Base-by-base conservation (phyloP, 1,140 invertebrate genomes). In the Drosophila kanapiae region DNA sequence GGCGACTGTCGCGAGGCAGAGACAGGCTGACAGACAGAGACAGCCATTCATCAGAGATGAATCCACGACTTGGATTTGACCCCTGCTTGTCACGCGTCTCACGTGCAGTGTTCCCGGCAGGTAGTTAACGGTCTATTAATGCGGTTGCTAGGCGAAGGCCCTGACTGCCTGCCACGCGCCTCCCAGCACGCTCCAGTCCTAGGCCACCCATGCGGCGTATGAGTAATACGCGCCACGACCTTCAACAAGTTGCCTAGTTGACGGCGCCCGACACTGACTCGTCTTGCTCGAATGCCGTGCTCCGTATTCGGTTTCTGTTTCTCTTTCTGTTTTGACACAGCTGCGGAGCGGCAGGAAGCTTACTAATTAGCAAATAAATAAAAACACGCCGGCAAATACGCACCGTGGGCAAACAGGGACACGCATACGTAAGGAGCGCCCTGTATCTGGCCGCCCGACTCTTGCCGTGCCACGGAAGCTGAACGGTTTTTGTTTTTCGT, bases 281-380 rank as follows among this genome's bases (percentile, higher is more conserved):
- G 38, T 27, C 18, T 13, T n/a, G n/a, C n/a, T 57, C 56, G 38
- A 48, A 47, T 38, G 16, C 53, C n/a, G 18, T 10, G 23, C 35
- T 10, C 18, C 23, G 51, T 54, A 8, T 54, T 23, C 8, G 33
- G 51, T 14, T 54, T 54, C 51, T 38, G 33, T 37, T 54, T 37
- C 51, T 14, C 51, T 10, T 35, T 18, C 49, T 49, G 48, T 53
- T 35, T 54, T 37, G 51, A 23, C 53, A 37, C 11, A n/a, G 63
- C 23, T 59, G 51, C 33, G 40, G 71, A 42, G 61, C 56, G 74
- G 49, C 78, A 78, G 82, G 75, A 85, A 78, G 57, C 68, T 69
- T 80, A 79, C 80, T 85, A 85, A 85, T 85, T 85, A 85, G 82
- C 82, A 85, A 85, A 85, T 85, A 85, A 84, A 78, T 85, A 78